Evolutionary conservation across 2,888 invertebrate genomes (phyloP), one percentile per base, ranked within the genome.

Genomic region (Epiblema foenella): DNA sequence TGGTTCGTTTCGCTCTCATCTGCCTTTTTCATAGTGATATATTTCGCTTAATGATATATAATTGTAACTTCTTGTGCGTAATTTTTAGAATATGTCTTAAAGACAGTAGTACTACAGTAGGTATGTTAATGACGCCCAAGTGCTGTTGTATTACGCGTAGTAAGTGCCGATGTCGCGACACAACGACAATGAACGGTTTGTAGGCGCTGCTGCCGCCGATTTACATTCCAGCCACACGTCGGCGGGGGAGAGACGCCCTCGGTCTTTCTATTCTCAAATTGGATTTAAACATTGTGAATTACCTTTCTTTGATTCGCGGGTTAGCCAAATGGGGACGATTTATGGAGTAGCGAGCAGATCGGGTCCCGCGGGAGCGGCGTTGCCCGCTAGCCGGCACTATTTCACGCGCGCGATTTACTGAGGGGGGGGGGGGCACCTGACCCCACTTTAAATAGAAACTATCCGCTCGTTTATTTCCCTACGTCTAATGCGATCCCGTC

Each of bases 221-320:
- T 75, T 75, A 76, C 75, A 76, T 76, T 73, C 72, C 60, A 51
- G 46, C 66, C 73, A 64, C 46, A 52, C 58, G 49, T 46, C 52
- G 7, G 74, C 75, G 77, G 76, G 76, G 77, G 76, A 74, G 80
- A 81, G 78, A 75, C 75, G 75, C 81, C 79, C 81, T 74, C 79
- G 74, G 75, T 77, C 78, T 78, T 81, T 78, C 73, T 75, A 74
- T 76, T 76, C 74, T 71, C 84, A 88, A 90, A 91, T 90, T 89
- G 89, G 89, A 89, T 90, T 90, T 90, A 90, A 90, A 90, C 90
- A 89, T 90, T 89, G 89, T 86, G 90, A 90, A 91, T 90, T 90
- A 90, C 90, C 86, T 89, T 87, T 86, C 88, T 89, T 90, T 89
- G 90, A 89, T 90, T 91, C 90, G 89, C 89, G 90, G 91, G 89